phyloP scores from a whole-genome alignment of 2,888 invertebrate genomes.

The Tanaodytes sp. region DNA sequence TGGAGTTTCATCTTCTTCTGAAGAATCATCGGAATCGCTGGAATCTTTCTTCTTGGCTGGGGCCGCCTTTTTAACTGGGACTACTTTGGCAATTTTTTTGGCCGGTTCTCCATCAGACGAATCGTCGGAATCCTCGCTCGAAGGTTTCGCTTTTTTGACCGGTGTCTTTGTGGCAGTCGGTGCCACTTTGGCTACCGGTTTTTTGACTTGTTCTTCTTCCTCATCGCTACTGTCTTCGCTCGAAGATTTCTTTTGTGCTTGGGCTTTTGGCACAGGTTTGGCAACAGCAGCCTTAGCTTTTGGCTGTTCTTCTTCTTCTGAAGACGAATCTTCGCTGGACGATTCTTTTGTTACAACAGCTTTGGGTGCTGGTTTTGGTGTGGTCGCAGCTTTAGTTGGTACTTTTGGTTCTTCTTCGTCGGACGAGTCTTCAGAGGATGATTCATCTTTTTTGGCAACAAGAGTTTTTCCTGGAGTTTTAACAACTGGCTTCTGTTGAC shows the following conservation, averaged over 20 bases:
- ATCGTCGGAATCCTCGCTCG: constrained; percentile 10
- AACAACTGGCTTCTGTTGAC: not conserved
- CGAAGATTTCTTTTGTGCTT: constrained; percentile 30
- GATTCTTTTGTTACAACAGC: constrained; percentile 26
- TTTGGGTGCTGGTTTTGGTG: constrained; percentile 42
- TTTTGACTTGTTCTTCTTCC: constrained; percentile 54
- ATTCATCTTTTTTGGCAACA: constrained; percentile 59
- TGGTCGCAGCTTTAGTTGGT: constrained; percentile 35
- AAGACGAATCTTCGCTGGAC: constrained; percentile 52
- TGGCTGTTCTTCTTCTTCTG: constrained; percentile 27
- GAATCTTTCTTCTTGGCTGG: constrained; percentile 71
- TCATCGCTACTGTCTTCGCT: constrained; percentile 33
- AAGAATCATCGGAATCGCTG: constrained; percentile 64
- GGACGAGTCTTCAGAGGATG: constrained; percentile 57
- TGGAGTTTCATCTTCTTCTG: constrained; percentile 61
- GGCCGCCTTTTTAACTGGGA: not conserved
- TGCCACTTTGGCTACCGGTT: too few relatives aligned
- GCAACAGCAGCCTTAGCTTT: not conserved
- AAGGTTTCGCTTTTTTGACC: constrained; percentile 40
- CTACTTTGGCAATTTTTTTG: not conserved
- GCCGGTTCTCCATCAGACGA: constrained; percentile 49
- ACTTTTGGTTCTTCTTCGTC: constrained; percentile 58
- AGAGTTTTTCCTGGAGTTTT: constrained; percentile 25
- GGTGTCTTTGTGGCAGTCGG: constrained; percentile 9
- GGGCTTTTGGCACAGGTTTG: constrained; percentile 47